Percentiles rank a stretch among this genome's conserved stretches.
Conservation (phyloP, 2,888 invertebrate species). For the Agriopis marginaria region DNA sequence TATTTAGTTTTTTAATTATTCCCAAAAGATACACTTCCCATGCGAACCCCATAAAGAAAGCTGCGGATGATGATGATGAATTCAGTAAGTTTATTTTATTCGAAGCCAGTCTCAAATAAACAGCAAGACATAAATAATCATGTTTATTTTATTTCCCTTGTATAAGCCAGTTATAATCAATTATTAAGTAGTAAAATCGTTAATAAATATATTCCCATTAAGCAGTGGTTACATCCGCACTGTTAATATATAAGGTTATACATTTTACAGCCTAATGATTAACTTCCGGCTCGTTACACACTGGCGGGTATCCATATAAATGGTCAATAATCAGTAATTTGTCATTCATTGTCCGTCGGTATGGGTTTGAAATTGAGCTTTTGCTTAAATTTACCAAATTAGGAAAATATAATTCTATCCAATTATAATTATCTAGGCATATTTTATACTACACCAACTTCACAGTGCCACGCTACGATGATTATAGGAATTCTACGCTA, state of each 20-base stretch:
- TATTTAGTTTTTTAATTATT: too few species aligned
- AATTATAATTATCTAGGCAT: too few species aligned
- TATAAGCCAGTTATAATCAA: constrained; percentile 17
- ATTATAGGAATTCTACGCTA: background rate
- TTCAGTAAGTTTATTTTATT: too few species aligned
- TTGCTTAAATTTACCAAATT: too few species aligned
- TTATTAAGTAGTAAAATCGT: constrained; percentile 15
- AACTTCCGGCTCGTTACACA: constrained; percentile 35
- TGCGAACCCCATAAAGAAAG: too few species aligned
- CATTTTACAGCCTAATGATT: constrained; percentile 20
- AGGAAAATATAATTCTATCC: too few species aligned
- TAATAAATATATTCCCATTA: constrained; percentile 18
- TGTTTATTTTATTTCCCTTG: constrained; percentile 9
- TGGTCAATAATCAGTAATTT: constrained; percentile 11
- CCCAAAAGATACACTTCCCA: too few species aligned
- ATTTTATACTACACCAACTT: background rate
- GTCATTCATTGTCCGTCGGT: constrained; percentile 2
- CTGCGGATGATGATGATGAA: too few species aligned
- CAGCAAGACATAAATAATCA: background rate
- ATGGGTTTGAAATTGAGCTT: background rate
- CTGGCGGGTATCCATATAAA: constrained; percentile 17
- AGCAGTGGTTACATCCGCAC: constrained; percentile 31
- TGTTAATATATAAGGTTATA: constrained; percentile 7
- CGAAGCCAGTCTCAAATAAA: too few species aligned
- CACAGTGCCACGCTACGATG: background rate